Conservation (phyloP, 1,140 invertebrate species). For the Ceratosolen solmsi region DNA sequence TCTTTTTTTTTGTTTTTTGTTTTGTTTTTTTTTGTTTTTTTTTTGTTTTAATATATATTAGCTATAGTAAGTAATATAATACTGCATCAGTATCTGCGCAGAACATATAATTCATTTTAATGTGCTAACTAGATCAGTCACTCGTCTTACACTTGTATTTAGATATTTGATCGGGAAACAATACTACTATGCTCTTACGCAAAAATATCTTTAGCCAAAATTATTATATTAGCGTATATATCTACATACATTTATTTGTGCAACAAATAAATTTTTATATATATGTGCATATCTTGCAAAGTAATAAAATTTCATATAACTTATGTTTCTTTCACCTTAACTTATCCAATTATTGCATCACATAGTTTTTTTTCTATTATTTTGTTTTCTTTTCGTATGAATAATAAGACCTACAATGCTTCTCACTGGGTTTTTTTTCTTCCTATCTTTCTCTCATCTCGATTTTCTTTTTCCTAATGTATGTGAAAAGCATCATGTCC, state of each 20-base stretch:
- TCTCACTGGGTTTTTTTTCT: slow-evolving; percentile 26
- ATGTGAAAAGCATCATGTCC: slow-evolving; percentile 1
- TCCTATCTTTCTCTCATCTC: neutral
- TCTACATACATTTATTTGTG: slow-evolving; percentile 46
- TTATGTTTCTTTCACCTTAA: slow-evolving; percentile 20
- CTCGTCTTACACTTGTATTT: slow-evolving; percentile 45
- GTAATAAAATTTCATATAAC: slow-evolving; percentile 16
- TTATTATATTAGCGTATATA: slow-evolving; percentile 28
- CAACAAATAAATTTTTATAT: slow-evolving; percentile 57
- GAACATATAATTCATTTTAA: slow-evolving; percentile 43
- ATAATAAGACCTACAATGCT: slow-evolving; percentile 38
- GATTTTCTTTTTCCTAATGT: slow-evolving; percentile 13
- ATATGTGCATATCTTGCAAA: slow-evolving; percentile 50
- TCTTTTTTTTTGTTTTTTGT: too few relatives aligned
- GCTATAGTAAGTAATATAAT: slow-evolving; percentile 27
- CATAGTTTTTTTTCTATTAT: neutral
- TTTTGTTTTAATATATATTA: too few relatives aligned
- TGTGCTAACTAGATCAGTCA: slow-evolving; percentile 50
- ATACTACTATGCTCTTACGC: slow-evolving; percentile 49
- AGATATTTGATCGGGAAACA: slow-evolving; percentile 25
- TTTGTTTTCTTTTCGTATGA: slow-evolving; percentile 9
- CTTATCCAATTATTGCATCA: too few relatives aligned
- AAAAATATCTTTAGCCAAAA: slow-evolving; percentile 50
- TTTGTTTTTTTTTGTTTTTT: too few relatives aligned
- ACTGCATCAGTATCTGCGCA: slow-evolving; percentile 31